Evolutionary conservation across 2,797 vertebrate species (phyloP), one percentile per base, ranked within the genome.

Genomic region (Sparidentex hasta): DNA sequence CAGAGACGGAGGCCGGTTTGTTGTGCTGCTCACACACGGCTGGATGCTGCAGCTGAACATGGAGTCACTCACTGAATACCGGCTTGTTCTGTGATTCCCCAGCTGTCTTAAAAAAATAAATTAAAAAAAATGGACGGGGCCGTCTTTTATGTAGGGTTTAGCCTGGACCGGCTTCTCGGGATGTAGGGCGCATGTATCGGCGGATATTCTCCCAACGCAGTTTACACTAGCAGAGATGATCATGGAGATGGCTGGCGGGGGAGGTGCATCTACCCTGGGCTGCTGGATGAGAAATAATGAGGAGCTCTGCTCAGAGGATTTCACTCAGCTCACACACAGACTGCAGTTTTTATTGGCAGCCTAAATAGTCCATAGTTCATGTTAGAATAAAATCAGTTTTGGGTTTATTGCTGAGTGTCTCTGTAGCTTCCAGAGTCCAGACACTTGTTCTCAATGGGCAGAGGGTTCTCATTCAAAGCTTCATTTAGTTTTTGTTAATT

Each of bases 11-110:
- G 74, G 87, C 80, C 76, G 72, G 88, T 72, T 86, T 81, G 83
- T 86, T 88, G 76, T 38, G 38, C 38, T 68, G 81, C 69, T 67
- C 83, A 61, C 61, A 76, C 79, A 64, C 14, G 77, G 74, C 80
- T 83, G 84, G 88, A 90, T 90, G 85, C 82, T 90, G 84, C 82
- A 38, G 85, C 82, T 90, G 85, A 87, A 73, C 84, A 77, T 56
- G 85, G 86, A 87, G 85, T 81, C 81, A 59, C 86, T 86, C 66
- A 47, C n/a, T 76, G 78, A 84, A 83, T 83, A 82, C 83, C 69
- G 86, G 55, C 68, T 52, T 65, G 44, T 56, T 64, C 83, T 74
- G n/a, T 85, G 65, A 89, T 77, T 72, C 46, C 47, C 43, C 80
- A 41, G 82, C 78, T 88, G 83, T 90, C 81, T 92, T 89, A 87